These are phyloP conservation scores for Tipula helvola DNA, from an alignment of 2,888 invertebrate genomes.

Conservation along the genomic window DNA sequence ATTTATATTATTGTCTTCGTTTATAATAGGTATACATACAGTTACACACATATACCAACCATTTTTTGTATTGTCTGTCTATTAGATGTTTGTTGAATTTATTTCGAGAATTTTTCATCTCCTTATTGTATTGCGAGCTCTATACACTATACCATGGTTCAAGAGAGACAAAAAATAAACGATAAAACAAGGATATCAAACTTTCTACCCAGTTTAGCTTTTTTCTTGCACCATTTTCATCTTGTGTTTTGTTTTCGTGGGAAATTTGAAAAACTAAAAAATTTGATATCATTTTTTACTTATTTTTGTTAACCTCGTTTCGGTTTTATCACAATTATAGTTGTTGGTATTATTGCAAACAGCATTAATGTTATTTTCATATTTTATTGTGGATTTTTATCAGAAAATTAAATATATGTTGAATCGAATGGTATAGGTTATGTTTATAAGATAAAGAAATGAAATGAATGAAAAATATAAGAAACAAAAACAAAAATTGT, in stretches of 20 bases:
- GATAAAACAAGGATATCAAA: neutral
- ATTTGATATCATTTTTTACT: neutral
- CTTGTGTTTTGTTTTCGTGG: neutral
- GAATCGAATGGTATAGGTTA: neutral
- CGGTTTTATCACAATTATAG: neutral
- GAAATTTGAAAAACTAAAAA: neutral
- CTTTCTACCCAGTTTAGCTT: neutral
- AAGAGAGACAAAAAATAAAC: neutral
- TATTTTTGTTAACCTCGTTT: neutral
- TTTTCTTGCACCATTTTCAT: neutral
- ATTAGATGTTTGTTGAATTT: neutral
- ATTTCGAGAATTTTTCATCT: neutral
- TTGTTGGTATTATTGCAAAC: neutral
- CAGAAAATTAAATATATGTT: neutral
- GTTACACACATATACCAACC: neutral
- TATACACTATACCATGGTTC: neutral
- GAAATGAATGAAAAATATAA: neutral
- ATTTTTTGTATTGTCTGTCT: neutral
- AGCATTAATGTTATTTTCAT: neutral
- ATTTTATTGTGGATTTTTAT: neutral
- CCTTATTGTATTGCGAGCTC: neutral
- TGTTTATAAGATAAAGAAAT: neutral
- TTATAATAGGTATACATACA: neutral
- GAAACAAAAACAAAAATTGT: neutral
- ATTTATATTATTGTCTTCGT: neutral